Evolutionary conservation across 2,888 invertebrate species (phyloP).

Genomic region (Leptinotarsa rubiginosa): DNA sequence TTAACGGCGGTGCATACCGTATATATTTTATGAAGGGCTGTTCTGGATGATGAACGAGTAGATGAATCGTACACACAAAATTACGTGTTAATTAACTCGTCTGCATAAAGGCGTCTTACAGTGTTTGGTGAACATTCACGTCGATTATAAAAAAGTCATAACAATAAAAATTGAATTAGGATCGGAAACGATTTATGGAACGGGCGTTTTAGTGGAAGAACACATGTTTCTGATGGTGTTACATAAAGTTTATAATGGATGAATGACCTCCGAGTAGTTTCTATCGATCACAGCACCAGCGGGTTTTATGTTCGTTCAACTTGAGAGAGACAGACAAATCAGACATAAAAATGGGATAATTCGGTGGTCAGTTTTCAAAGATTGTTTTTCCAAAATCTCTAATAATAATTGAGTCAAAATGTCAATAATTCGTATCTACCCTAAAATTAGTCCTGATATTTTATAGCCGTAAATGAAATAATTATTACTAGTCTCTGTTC

Average conservation of each 20-base stretch:
- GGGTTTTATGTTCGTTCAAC: not conserved
- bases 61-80: conserved; percentile 28
- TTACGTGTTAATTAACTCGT: conserved; percentile 27
- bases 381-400: not conserved
- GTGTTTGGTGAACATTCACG: conserved; percentile 20
- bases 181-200: conserved; percentile 27
- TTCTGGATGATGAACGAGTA: conserved; percentile 30
- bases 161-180: conserved; percentile 31
- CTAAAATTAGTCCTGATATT: too few relatives aligned
- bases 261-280: conserved; percentile 15
- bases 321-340: not conserved
- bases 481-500: too few relatives aligned
- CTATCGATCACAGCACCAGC: not conserved
- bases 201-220: conserved; percentile 15
- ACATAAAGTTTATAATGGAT: conserved; percentile 23
- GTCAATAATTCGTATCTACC: too few relatives aligned
- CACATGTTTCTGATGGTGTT: conserved; percentile 23
- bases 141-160: conserved; percentile 25
- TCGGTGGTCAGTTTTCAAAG: not conserved
- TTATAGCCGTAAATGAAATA: too few relatives aligned
- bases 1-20: conserved; percentile 28
- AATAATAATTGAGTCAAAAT: too few relatives aligned
- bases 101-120: conserved; percentile 20
- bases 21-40: conserved; percentile 30
- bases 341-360: not conserved